Evolutionary conservation across 2,797 vertebrate species (phyloP), one percentile per base, ranked within the genome.

Genomic region (Hylomyscus alleni): DNA sequence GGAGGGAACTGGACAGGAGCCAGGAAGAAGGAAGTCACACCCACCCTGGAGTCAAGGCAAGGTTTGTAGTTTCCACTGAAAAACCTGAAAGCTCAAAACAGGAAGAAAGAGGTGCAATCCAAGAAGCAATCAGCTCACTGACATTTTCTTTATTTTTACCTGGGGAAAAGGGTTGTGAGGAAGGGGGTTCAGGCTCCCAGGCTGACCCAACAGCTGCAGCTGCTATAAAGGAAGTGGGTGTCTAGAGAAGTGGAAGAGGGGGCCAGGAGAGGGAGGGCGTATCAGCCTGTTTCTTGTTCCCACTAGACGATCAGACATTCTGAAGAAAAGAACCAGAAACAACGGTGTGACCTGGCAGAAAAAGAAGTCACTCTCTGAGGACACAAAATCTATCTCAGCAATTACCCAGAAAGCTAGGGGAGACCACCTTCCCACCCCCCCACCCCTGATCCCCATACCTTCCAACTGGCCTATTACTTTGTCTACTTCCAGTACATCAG

Each of bases 101-200:
- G 97, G 96, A 98, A 97, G 94, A 97, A 96, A 93, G 93, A 95
- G 65, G 85, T 93, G 67, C 73, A 97, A 97, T 97, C 97, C 95
- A 95, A 97, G 96, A 97, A 96, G 81, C 93, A 95, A 94, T 97
- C 94, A 92, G 50, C 82, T 98, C 93, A 24, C 90, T 98, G 96
- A 97, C 92, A 96, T 93, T 97, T 96, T 97, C 97, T 97, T 98
- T 97, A 96, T 97, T 97, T 97, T 94, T 95, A 96, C 94, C 97
- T 97, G 90, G 91, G 92, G 95, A 65, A 93, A 96, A 95, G 54
- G 37, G 52, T 62, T 47, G 20, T 83, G 26, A 31, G 37, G 81
- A 85, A 81, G 44, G 31, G 76, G 24, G 22, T 90, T 93, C 91
- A 47, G 60, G n/a, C 31, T 83, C 84, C 62, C 85, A 89, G 50